Conservation (phyloP, 2,888 invertebrate species). For the Apocheima hispidaria region DNA sequence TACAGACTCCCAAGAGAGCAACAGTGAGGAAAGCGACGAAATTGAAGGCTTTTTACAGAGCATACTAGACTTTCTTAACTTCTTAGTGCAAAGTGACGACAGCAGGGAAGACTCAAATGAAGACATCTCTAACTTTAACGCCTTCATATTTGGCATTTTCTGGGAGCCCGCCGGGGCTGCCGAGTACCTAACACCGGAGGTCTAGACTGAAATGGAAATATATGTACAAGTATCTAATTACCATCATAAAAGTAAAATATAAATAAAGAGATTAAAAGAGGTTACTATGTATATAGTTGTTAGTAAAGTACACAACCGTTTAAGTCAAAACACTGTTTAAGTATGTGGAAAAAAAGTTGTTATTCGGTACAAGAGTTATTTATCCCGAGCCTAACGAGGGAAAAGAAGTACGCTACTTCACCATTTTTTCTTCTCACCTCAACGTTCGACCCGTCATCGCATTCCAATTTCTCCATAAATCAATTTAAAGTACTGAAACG, state of each 20-base stretch:
- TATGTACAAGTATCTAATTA: too few relatives aligned
- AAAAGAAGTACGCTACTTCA: conserved; percentile 16
- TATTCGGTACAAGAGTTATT: neutral
- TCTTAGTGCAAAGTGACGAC: neutral
- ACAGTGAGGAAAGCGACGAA: neutral
- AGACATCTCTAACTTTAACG: neutral
- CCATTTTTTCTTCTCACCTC: conserved; percentile 31
- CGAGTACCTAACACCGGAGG: too few relatives aligned
- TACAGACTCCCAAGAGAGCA: neutral
- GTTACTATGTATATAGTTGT: too few relatives aligned
- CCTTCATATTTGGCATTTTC: neutral
- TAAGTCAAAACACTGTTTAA: neutral
- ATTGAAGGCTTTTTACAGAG: neutral
- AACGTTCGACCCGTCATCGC: conserved; percentile 36
- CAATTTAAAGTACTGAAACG: conserved; percentile 47
- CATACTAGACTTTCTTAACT: neutral
- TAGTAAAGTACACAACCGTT: neutral
- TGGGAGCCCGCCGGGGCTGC: neutral
- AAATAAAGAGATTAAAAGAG: too few relatives aligned
- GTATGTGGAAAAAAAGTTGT: neutral
- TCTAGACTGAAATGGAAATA: too few relatives aligned
- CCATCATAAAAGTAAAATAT: too few relatives aligned
- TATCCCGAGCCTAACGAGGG: conserved; percentile 11
- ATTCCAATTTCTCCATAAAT: conserved; percentile 47
- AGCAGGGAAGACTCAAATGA: neutral